These are phyloP conservation scores for Kryptopterus vitreolus DNA, from an alignment of 2,797 vertebrate genomes.

Conservation along the genomic window DNA sequence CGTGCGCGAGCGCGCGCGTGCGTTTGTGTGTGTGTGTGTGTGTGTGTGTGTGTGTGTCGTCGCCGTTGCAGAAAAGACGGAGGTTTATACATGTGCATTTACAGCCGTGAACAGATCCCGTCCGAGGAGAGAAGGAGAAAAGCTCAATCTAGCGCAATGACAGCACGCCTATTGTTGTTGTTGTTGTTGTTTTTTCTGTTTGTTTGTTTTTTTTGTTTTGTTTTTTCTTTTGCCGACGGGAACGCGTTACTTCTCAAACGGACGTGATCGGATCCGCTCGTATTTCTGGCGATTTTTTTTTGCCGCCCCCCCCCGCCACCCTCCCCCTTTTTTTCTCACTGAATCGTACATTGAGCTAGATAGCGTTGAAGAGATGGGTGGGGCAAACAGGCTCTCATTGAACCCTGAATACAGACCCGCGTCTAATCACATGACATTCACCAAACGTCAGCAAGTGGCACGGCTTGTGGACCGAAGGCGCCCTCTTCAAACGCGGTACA, in stretches of 20 bases:
- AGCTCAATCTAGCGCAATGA: constrained; percentile 59
- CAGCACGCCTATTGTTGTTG: too few species aligned
- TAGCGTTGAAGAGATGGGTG: constrained; percentile 81
- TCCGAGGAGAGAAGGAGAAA: constrained; percentile 55
- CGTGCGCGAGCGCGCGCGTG: too few species aligned
- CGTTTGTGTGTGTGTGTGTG: too few species aligned
- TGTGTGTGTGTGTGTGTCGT: too few species aligned
- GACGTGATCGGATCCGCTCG: constrained; percentile 49
- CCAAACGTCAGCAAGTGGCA: constrained; percentile 76
- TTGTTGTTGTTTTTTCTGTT: too few species aligned
- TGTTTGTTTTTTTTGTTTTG: too few species aligned
- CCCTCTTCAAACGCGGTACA: constrained; percentile 74
- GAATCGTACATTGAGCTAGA: constrained; percentile 66
- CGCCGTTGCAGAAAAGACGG: constrained; percentile 62
- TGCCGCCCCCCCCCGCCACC: too few species aligned
- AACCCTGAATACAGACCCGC: constrained; percentile 83
- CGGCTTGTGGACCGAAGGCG: constrained; percentile 75
- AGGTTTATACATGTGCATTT: constrained; percentile 72
- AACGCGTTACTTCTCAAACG: constrained; percentile 56
- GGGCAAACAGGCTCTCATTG: constrained; percentile 86
- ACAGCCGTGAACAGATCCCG: constrained; percentile 70
- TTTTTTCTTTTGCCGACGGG: constrained; percentile 55
- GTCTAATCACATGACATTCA: constrained; percentile 82
- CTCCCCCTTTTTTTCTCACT: constrained; percentile 73
- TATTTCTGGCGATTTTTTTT: constrained; percentile 67